phyloP scores from a whole-genome alignment of 2,888 invertebrate species.

The Brachypalpus laphriformis region DNA sequence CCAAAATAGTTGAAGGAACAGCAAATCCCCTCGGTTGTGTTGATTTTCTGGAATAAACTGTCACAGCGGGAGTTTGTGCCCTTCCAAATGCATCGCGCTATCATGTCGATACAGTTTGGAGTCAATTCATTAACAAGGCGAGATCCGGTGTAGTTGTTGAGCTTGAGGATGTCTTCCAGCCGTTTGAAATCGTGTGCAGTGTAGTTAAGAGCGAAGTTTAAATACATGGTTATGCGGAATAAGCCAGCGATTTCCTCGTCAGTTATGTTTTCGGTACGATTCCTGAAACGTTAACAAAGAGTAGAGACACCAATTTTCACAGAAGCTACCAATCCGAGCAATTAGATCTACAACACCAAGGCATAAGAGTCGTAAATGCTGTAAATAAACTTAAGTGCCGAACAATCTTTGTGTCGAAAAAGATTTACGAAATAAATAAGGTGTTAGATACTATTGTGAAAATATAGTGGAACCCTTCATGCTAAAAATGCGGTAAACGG shows the following conservation, averaged over 20 bases:
- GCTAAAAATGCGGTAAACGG: too few relatives aligned
- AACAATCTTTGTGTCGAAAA: too few relatives aligned
- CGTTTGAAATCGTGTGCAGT: conserved; percentile 75
- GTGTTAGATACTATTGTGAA: too few relatives aligned
- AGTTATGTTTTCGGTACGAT: conserved; percentile 80
- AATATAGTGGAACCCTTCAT: too few relatives aligned
- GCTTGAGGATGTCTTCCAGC: conserved; percentile 76
- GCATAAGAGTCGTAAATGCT: too few relatives aligned
- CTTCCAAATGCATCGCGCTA: conserved; percentile 86
- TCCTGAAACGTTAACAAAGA: conserved; percentile 62
- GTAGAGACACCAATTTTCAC: too few relatives aligned
- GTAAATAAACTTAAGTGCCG: too few relatives aligned
- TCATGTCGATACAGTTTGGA: conserved; percentile 84
- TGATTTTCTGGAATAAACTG: conserved; percentile 84
- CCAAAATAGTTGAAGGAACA: conserved; percentile 88
- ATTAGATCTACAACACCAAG: too few relatives aligned
- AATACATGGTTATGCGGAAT: conserved; percentile 78
- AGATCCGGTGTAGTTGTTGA: conserved; percentile 78
- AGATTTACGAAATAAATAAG: too few relatives aligned
- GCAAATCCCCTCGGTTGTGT: conserved; percentile 85
- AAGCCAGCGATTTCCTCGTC: conserved; percentile 77
- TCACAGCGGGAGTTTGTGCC: conserved; percentile 85
- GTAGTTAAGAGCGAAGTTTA: conserved; percentile 76
- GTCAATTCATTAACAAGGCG: conserved; percentile 80
- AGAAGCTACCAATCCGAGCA: too few relatives aligned